Evolutionary conservation across 2,797 vertebrate genomes (phyloP).

Genomic region (Anomalospiza imberbis): DNA sequence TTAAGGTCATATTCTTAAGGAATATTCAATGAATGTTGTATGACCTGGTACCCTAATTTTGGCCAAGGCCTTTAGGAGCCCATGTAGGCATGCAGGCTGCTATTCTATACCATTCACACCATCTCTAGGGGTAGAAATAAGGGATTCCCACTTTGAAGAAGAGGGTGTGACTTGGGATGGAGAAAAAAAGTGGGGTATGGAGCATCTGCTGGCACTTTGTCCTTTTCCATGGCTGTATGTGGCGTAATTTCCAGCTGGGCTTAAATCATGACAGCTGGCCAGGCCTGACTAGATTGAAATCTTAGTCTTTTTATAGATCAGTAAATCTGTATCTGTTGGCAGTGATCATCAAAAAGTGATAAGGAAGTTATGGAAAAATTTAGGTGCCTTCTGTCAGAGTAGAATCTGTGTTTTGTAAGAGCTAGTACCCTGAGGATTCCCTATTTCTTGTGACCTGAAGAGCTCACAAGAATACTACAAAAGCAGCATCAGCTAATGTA

Average conservation of each 20-base stretch:
- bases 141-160: neutral
- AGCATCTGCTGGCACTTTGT: neutral
- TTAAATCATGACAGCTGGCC: neutral
- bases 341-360: neutral
- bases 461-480: neutral
- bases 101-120: neutral
- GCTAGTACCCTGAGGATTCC: neutral
- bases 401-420: neutral
- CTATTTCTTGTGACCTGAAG: neutral
- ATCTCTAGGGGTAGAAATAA: neutral
- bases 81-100: fast-evolving
- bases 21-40: neutral
- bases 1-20: neutral
- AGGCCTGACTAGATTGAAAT: neutral
- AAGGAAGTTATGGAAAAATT: neutral
- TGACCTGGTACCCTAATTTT: neutral
- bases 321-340: neutral
- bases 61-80: neutral
- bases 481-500: neutral
- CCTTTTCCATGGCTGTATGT: neutral
- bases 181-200: neutral
- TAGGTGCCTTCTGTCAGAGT: neutral
- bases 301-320: neutral
- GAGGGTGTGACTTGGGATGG: neutral
- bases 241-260: neutral